These are phyloP conservation scores for Cephalopholis sonnerati DNA, from an alignment of 2,113 vertebrate species.

Conservation along the genomic window DNA sequence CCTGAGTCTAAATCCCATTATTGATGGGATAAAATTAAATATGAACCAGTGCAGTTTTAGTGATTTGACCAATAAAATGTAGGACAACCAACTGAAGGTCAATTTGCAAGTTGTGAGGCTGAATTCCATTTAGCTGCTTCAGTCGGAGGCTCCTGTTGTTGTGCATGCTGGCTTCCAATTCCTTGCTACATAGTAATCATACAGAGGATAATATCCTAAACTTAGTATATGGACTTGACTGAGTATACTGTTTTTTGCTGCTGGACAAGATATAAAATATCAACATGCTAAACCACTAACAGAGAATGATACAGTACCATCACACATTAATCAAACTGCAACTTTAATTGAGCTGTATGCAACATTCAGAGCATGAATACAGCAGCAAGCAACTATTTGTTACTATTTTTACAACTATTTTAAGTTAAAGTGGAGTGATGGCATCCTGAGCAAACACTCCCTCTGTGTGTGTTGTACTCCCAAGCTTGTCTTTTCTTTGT, in stretches of 20 bases:
- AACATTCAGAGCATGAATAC: no score
- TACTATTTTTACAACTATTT: no score
- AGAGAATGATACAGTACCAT: not conserved
- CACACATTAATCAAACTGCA: not conserved
- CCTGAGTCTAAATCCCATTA: no score
- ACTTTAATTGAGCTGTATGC: no score
- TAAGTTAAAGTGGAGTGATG: no score
- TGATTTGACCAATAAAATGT: not conserved
- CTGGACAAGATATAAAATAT: not conserved
- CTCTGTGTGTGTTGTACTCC: no score
- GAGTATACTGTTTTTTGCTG: not conserved
- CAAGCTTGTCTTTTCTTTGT: no score
- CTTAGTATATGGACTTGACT: no score
- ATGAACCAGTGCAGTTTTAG: not conserved
- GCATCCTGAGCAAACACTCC: no score
- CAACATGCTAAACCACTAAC: not conserved
- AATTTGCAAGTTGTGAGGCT: not conserved
- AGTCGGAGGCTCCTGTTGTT: not conserved
- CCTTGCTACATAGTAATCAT: not conserved
- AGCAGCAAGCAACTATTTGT: no score
- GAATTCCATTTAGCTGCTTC: not conserved
- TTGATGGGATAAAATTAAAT: not conserved
- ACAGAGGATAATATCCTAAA: no score
- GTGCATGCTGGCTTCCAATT: not conserved
- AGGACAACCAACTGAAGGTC: not conserved